These are phyloP conservation scores for Hemistola chrysoprasaria DNA, from an alignment of 2,888 invertebrate species.

Conservation along the genomic window DNA sequence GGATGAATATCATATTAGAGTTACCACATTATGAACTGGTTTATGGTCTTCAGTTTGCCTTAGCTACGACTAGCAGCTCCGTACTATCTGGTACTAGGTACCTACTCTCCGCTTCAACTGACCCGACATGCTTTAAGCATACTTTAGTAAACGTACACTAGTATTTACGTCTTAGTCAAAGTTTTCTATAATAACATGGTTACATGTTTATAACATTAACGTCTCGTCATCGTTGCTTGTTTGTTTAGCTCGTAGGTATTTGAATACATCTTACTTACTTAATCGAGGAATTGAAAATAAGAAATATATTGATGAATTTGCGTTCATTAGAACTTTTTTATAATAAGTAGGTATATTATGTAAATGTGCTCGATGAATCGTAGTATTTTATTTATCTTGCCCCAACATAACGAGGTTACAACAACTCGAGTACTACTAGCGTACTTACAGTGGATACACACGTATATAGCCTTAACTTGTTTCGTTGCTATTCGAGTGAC, in stretches of 20 bases:
- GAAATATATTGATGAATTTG: constrained; percentile 34
- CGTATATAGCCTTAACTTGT: constrained; percentile 68
- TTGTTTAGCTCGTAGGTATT: constrained; percentile 10
- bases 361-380: constrained; percentile 49
- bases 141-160: not conserved
- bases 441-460: constrained; percentile 58
- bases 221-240: constrained; percentile 6
- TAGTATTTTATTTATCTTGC: constrained; percentile 60
- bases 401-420: constrained; percentile 67
- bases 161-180: not conserved
- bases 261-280: constrained; percentile 6
- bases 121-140: constrained; percentile 1
- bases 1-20: constrained; percentile 53
- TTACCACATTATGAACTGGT: constrained; percentile 62
- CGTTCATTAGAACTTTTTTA: constrained; percentile 29
- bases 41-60: constrained; percentile 46
- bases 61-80: constrained; percentile 25
- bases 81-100: constrained; percentile 24
- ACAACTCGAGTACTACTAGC: constrained; percentile 66
- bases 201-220: not conserved
- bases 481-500: constrained; percentile 71
- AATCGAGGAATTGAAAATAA: constrained; percentile 8
- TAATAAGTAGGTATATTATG: constrained; percentile 33
- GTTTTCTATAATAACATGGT: constrained; percentile 12
- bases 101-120: constrained; percentile 1